Conservation (phyloP, 2,113 vertebrate species). For the Papio anubis region DNA sequence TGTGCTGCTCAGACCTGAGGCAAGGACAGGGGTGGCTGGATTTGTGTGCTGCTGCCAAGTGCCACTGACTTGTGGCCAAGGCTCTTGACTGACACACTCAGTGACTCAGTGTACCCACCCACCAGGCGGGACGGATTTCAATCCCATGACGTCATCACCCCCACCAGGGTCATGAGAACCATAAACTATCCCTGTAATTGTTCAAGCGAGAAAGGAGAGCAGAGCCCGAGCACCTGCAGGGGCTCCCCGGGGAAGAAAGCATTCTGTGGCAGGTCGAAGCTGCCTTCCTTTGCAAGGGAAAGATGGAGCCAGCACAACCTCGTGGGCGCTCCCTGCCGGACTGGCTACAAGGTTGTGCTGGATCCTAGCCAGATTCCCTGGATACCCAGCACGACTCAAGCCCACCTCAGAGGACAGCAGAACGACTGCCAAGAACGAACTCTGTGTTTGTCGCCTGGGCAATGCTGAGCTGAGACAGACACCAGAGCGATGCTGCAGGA, state of each 20-base stretch:
- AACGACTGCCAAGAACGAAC: not conserved
- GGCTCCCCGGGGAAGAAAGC: not conserved
- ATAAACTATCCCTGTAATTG: not conserved
- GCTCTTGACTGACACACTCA: not conserved
- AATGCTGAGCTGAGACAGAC: not conserved
- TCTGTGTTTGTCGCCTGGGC: not conserved
- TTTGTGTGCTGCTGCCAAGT: not conserved
- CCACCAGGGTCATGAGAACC: not conserved
- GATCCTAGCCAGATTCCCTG: not conserved
- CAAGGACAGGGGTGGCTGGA: not conserved
- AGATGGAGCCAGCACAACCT: not conserved
- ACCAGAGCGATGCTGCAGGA: not conserved
- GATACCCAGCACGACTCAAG: not conserved
- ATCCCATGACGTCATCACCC: not conserved
- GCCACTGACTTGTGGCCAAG: not conserved
- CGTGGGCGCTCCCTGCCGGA: fast-evolving
- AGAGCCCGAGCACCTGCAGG: too few species aligned
- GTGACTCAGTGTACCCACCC: conserved; percentile 25
- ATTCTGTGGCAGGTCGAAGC: fast-evolving
- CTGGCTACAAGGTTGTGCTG: not conserved
- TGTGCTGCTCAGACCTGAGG: not conserved
- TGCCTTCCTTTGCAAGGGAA: not conserved
- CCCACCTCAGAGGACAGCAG: not conserved
- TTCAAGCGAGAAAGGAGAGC: not conserved
- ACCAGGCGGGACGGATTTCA: not conserved